phyloP scores from a whole-genome alignment of 2,113 vertebrate species.

The Cebidichthys violaceus region DNA sequence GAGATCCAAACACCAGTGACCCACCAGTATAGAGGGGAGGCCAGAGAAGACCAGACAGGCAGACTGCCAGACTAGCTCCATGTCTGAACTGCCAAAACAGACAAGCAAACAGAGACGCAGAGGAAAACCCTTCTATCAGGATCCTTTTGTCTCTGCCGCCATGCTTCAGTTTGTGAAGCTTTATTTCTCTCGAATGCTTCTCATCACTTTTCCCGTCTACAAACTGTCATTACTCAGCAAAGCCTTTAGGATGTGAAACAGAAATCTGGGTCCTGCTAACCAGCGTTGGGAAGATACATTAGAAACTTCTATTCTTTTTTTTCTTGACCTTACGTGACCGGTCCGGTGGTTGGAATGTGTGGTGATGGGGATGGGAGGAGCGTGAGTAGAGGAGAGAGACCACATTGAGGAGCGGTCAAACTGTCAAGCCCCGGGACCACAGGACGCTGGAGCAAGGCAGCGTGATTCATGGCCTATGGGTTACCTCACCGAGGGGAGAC shows the following conservation, averaged over 20 bases:
- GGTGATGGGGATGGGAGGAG: constrained; percentile 73
- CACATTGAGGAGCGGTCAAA: constrained; percentile 76
- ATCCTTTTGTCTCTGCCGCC: constrained; percentile 27
- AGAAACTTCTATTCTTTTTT: constrained; percentile 43
- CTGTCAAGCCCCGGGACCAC: constrained; percentile 71
- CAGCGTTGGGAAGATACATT: constrained; percentile 7
- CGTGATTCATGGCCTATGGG: constrained; percentile 79
- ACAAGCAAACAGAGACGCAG: constrained; percentile 47
- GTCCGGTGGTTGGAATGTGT: constrained; percentile 76
- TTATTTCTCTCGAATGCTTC: constrained; percentile 6
- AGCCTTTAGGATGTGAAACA: constrained; percentile 6
- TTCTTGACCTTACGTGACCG: constrained; percentile 78
- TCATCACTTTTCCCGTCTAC: not conserved
- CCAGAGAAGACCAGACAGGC: constrained; percentile 72
- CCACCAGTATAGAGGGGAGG: constrained; percentile 61
- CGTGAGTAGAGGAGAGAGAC: constrained; percentile 63
- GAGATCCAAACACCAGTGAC: constrained; percentile 77
- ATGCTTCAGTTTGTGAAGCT: constrained; percentile 1
- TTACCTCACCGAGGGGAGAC: constrained; percentile 74
- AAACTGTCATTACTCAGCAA: constrained; percentile 24
- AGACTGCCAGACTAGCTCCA: constrained; percentile 69
- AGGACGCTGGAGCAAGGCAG: constrained; percentile 73
- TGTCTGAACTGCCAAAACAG: constrained; percentile 69
- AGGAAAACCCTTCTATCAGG: constrained; percentile 29
- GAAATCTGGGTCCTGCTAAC: not conserved